phyloP scores from a whole-genome alignment of 2,888 invertebrate genomes.

The Aphelenchoides bicaudatus region DNA sequence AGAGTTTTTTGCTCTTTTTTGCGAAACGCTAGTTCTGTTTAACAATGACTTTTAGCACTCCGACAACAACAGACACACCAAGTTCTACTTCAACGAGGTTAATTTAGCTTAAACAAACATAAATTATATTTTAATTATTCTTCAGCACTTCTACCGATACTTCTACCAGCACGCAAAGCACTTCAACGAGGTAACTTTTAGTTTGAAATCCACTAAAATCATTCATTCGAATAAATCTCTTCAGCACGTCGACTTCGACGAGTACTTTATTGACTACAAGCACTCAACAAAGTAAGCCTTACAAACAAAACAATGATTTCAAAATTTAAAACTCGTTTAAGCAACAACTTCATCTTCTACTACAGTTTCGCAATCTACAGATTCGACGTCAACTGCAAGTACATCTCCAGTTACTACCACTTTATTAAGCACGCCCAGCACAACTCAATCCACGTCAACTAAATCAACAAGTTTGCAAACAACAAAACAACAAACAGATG shows the following conservation, averaged over 20 bases:
- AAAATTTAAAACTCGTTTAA: not conserved
- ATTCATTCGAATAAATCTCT: no score
- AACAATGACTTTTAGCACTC: not conserved
- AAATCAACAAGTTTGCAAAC: no score
- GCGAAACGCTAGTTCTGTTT: no score
- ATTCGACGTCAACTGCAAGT: not conserved
- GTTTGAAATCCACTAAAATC: no score
- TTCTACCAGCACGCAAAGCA: not conserved
- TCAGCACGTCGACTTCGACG: not conserved
- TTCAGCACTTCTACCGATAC: constrained; percentile 2
- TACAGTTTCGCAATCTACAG: no score
- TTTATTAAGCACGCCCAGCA: not conserved
- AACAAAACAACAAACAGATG: no score
- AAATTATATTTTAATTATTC: not conserved
- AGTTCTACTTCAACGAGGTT: no score
- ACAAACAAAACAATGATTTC: no score
- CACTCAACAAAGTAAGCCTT: constrained; percentile 4
- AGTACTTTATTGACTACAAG: not conserved
- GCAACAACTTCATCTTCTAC: not conserved
- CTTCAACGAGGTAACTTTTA: not conserved
- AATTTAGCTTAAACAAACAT: no score
- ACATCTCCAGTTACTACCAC: not conserved
- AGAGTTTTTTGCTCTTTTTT: no score
- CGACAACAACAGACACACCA: not conserved
- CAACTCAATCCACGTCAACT: not conserved